Percentiles rank a stretch among this genome's conserved stretches.
Conservation (phyloP, 2,113 vertebrate genomes). For the Calidris pugnax region DNA sequence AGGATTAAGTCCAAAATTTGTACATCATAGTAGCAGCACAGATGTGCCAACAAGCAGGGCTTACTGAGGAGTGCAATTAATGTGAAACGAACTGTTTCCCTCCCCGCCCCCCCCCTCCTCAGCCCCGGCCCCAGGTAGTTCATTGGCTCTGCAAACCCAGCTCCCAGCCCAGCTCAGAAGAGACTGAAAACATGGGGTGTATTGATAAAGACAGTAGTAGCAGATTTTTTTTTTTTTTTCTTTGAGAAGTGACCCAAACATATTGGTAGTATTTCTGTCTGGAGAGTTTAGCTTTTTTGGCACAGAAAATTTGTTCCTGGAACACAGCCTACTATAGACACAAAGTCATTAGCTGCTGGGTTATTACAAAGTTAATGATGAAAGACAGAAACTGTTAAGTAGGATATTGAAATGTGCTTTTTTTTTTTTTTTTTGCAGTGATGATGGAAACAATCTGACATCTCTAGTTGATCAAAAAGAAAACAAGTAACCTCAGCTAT, state of each 20-base stretch:
- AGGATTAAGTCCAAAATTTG: constrained; percentile 27
- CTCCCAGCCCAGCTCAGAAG: constrained; percentile 69
- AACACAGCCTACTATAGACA: constrained; percentile 29
- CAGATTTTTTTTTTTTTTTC: neutral
- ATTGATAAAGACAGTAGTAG: constrained; percentile 26
- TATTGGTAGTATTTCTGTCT: constrained; percentile 31
- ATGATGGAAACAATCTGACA: constrained; percentile 50
- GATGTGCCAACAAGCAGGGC: constrained; percentile 6
- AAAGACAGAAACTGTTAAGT: constrained; percentile 37
- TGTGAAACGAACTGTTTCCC: constrained; percentile 75
- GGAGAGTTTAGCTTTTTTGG: constrained; percentile 15
- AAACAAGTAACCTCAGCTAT: constrained; percentile 72
- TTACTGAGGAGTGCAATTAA: constrained; percentile 29
- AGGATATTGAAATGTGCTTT: constrained; percentile 54
- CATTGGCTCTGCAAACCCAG: constrained; percentile 66
- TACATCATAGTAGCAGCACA: constrained; percentile 6
- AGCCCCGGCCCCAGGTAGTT: constrained; percentile 50
- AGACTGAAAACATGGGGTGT: constrained; percentile 65
- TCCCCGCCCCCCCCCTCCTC: neutral
- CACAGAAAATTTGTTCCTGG: constrained; percentile 43
- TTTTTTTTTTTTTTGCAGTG: constrained; percentile 53
- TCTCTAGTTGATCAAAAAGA: constrained; percentile 60
- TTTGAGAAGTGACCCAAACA: neutral
- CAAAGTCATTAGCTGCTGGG: constrained; percentile 52
- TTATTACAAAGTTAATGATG: constrained; percentile 62